A percentile compares a stretch with the other conserved stretches of the same genome.
Evolutionary conservation across 2,797 vertebrate species (phyloP).

Genomic region (Balearica regulorum): DNA sequence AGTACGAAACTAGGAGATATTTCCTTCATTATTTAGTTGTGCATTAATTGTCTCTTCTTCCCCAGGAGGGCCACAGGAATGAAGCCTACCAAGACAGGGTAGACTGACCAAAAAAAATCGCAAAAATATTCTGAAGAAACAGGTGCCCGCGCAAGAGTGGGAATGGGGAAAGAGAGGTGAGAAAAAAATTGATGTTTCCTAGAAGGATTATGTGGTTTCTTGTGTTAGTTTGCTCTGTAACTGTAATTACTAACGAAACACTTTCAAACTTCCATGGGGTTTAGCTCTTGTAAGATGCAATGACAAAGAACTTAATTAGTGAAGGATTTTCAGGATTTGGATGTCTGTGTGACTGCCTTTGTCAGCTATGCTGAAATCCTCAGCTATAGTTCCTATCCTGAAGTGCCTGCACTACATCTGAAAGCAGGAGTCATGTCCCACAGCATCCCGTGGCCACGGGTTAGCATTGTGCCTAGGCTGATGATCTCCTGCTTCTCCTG

Average conservation of each 20-base stretch:
- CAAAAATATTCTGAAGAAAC: not conserved
- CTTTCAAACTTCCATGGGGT: rapidly evolving
- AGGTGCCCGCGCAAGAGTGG: not conserved
- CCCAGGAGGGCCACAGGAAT: not conserved
- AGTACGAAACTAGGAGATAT: not conserved
- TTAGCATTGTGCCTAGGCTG: not conserved
- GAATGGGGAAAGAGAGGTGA: not conserved
- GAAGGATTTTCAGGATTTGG: not conserved
- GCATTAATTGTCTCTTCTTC: not conserved
- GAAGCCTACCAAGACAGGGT: not conserved
- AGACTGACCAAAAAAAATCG: not conserved
- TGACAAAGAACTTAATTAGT: not conserved
- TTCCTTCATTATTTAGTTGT: not conserved
- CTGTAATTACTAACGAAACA: not conserved
- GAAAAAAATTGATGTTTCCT: not conserved
- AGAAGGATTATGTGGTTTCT: not conserved
- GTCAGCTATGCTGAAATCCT: not conserved
- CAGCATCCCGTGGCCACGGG: not conserved
- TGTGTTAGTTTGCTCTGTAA: not conserved
- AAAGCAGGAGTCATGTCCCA: not conserved
- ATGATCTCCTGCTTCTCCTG: not conserved
- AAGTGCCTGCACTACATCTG: not conserved
- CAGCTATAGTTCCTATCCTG: not conserved
- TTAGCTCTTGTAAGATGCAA: not conserved
- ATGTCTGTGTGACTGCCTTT: not conserved